These are phyloP conservation scores for Sebastes jordani DNA, from an alignment of 2,797 vertebrate genomes.

Conservation along the genomic window DNA sequence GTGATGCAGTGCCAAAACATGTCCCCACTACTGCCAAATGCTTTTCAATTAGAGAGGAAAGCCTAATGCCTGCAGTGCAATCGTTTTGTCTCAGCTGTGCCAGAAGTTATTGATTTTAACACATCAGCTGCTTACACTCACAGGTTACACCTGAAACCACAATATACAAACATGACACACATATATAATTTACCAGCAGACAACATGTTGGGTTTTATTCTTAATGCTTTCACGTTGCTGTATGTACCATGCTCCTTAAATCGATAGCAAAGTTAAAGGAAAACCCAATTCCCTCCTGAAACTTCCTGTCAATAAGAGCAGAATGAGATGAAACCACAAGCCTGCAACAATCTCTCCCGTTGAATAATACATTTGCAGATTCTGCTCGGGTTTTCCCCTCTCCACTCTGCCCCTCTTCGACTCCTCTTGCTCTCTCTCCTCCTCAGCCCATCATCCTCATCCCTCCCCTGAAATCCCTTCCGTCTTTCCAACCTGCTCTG, in stretches of 20 bases:
- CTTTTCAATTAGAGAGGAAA: slow-evolving; percentile 49
- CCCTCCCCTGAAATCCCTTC: slow-evolving; percentile 10
- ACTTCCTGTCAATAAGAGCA: slow-evolving; percentile 42
- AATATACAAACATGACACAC: neutral
- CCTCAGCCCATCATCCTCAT: slow-evolving; percentile 1
- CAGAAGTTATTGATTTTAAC: slow-evolving; percentile 1
- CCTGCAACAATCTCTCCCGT: slow-evolving; percentile 42
- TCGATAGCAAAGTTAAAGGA: slow-evolving; percentile 5
- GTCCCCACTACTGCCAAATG: slow-evolving; percentile 39
- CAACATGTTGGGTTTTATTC: neutral
- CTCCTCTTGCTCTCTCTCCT: neutral
- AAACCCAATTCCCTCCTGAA: slow-evolving; percentile 14
- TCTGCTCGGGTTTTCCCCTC: slow-evolving; percentile 8
- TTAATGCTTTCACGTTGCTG: neutral
- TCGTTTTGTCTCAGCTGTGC: neutral
- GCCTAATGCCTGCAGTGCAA: slow-evolving; percentile 8
- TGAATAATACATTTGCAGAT: slow-evolving; percentile 50
- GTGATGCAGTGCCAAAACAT: slow-evolving; percentile 38
- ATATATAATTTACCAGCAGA: neutral
- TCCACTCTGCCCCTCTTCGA: slow-evolving; percentile 1
- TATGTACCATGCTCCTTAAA: slow-evolving; percentile 4
- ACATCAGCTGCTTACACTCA: neutral
- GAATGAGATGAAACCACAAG: slow-evolving; percentile 45
- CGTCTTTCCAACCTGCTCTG: slow-evolving; percentile 26
- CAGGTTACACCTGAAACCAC: neutral